These are phyloP conservation scores for Oopsacas minuta DNA, from an alignment of 37 sponge, comb jelly and placozoan genomes.

Conservation along the genomic window DNA sequence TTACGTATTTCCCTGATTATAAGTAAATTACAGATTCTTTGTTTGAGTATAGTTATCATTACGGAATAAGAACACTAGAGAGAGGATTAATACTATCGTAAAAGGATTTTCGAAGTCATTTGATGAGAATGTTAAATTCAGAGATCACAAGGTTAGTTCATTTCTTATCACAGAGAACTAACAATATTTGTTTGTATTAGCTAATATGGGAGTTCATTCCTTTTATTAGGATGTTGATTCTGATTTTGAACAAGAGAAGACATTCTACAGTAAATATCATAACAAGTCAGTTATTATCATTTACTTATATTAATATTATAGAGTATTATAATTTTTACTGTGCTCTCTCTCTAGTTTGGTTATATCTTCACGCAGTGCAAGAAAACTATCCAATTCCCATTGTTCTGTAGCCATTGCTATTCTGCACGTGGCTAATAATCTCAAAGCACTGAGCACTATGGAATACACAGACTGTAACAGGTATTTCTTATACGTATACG, in stretches of 20 bases:
- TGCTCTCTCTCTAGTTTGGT: neutral
- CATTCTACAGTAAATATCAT: conserved; percentile 52
- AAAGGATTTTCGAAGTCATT: conserved; percentile 80
- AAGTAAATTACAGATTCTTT: neutral
- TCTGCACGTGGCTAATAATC: neutral
- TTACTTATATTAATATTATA: neutral
- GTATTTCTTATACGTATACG: no score
- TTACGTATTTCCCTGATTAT: neutral
- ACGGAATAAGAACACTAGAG: conserved; percentile 73
- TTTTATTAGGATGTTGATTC: conserved; percentile 57
- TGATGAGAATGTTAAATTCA: conserved; percentile 65
- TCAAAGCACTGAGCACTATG: conserved; percentile 1
- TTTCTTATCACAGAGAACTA: no score
- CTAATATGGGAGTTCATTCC: neutral
- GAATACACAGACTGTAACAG: conserved; percentile 14
- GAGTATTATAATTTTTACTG: neutral
- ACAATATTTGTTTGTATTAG: neutral
- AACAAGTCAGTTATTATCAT: conserved; percentile 32
- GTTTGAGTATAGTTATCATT: conserved; percentile 57
- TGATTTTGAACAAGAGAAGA: conserved; percentile 68
- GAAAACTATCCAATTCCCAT: neutral
- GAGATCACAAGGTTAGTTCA: conserved; percentile 59
- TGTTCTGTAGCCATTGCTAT: neutral
- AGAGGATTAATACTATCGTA: conserved; percentile 62
- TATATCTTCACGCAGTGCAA: neutral